phyloP scores from a whole-genome alignment of 2,888 invertebrate genomes.

The Dicycla oo region DNA sequence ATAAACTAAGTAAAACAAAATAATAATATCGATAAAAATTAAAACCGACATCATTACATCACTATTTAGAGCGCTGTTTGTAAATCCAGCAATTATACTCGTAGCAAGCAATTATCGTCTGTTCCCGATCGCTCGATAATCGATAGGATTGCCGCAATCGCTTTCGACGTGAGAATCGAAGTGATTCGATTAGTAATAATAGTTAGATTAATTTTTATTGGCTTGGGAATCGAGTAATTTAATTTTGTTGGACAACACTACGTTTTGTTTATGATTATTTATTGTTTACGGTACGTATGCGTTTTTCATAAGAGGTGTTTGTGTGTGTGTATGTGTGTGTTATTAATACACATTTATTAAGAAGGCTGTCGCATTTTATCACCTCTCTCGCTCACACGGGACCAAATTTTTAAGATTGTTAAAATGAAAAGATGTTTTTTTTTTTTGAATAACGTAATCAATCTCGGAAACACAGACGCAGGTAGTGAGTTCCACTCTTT shows the following conservation, averaged over 20 bases:
- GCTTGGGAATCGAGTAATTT: constrained; percentile 47
- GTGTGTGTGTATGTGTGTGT: too few relatives aligned
- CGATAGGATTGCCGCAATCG: constrained; percentile 55
- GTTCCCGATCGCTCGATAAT: constrained; percentile 53
- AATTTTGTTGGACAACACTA: constrained; percentile 55
- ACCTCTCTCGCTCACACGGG: too few relatives aligned
- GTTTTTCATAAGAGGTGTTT: too few relatives aligned
- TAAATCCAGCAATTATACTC: constrained; percentile 53
- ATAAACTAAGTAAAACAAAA: not conserved
- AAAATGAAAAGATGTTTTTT: too few relatives aligned
- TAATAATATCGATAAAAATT: constrained; percentile 21
- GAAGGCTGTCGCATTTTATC: too few relatives aligned
- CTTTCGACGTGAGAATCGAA: constrained; percentile 42
- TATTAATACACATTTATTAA: too few relatives aligned
- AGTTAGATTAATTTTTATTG: constrained; percentile 51
- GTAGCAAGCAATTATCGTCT: constrained; percentile 43
- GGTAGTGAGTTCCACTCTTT: too few relatives aligned
- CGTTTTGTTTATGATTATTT: constrained; percentile 31
- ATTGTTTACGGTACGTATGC: constrained; percentile 22
- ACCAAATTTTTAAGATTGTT: too few relatives aligned
- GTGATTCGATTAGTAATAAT: constrained; percentile 57
- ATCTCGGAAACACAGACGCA: too few relatives aligned
- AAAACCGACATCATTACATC: constrained; percentile 12
- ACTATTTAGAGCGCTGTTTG: constrained; percentile 44
- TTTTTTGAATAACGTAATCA: too few relatives aligned